phyloP scores from a whole-genome alignment of 2,888 invertebrate genomes.

The Phlogophora meticulosa region DNA sequence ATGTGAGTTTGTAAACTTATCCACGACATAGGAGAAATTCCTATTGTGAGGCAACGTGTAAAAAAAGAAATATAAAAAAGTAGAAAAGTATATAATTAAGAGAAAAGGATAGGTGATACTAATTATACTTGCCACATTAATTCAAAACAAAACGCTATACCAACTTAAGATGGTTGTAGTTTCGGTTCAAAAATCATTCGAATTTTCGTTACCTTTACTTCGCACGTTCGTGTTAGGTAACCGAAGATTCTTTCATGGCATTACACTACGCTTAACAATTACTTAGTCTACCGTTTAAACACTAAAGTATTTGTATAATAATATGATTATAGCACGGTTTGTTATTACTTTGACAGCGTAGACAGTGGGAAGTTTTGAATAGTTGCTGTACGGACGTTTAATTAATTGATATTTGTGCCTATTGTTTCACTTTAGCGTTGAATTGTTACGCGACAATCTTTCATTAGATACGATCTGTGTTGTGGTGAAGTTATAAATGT shows the following conservation, averaged over 20 bases:
- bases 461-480: background rate
- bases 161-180: no score
- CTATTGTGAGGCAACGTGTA: no score
- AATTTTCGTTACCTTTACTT: no score
- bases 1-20: no score
- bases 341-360: conserved; percentile 12
- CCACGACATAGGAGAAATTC: no score
- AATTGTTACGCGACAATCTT: background rate
- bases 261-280: conserved; percentile 19
- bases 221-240: no score
- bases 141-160: no score
- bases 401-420: conserved; percentile 28
- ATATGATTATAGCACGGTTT: background rate
- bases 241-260: conserved; percentile 1
- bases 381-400: conserved; percentile 18
- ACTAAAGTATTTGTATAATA: conserved; percentile 4
- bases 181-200: no score
- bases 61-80: no score
- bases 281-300: background rate
- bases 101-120: no score
- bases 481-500: background rate
- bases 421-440: conserved; percentile 21
- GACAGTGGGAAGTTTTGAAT: conserved; percentile 18
- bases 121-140: no score
- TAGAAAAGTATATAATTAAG: no score